A percentile compares a stretch with the other conserved stretches of the same genome.
Conservation (phyloP, 2,113 vertebrate genomes). For the Chionis minor region DNA sequence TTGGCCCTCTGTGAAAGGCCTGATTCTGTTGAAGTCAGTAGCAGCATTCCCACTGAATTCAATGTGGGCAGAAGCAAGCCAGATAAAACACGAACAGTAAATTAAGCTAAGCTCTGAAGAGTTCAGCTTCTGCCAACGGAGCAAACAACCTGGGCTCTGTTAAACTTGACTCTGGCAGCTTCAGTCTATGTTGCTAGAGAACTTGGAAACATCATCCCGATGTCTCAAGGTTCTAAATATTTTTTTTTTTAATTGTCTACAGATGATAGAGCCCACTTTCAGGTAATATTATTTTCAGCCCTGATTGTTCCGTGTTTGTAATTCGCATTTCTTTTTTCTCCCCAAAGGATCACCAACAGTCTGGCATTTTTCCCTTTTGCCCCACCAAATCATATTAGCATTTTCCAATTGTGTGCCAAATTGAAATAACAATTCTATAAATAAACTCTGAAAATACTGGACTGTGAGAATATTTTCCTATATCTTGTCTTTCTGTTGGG, state of each 20-base stretch:
- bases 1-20: background rate
- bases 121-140: background rate
- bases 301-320: background rate
- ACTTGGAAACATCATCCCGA: background rate
- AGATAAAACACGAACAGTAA: background rate
- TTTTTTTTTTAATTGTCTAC: background rate
- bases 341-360: background rate
- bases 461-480: background rate
- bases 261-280: background rate
- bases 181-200: background rate
- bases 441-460: constrained; percentile 41
- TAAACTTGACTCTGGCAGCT: background rate
- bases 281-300: background rate
- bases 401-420: constrained; percentile 46
- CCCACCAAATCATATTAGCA: background rate
- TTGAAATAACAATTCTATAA: constrained; percentile 3
- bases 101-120: background rate
- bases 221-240: background rate
- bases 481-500: background rate
- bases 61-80: background rate
- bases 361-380: background rate
- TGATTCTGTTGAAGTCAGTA: background rate
- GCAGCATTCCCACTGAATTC: background rate
- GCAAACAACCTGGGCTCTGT: background rate
- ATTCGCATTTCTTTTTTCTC: background rate